These are phyloP conservation scores for Burhinus oedicnemus DNA, from an alignment of 2,113 vertebrate species.

Conservation along the genomic window DNA sequence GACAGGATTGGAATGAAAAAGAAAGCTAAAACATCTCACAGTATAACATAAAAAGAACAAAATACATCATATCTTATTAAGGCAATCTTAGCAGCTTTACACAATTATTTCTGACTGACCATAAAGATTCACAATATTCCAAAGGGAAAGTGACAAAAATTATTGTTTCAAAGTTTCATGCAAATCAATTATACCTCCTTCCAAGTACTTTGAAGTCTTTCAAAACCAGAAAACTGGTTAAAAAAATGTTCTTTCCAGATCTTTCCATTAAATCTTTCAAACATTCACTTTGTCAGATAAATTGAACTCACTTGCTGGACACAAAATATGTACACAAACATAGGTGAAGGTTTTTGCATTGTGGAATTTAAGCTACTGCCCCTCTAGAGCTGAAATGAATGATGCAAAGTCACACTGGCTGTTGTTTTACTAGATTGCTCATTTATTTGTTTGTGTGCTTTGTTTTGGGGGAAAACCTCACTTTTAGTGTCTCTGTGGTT, in stretches of 20 bases:
- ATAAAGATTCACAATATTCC: constrained; percentile 33
- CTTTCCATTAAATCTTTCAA: not conserved
- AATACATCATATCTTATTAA: not conserved
- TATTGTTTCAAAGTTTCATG: constrained; percentile 1
- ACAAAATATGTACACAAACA: constrained; percentile 16
- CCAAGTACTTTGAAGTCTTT: constrained; percentile 36
- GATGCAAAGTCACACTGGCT: not conserved
- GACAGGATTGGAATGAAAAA: constrained; percentile 28
- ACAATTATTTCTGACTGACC: not conserved
- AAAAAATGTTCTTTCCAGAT: not conserved
- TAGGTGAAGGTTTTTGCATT: not conserved
- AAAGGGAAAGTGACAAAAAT: constrained; percentile 43
- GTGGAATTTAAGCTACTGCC: not conserved
- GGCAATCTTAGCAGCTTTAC: constrained; percentile 8
- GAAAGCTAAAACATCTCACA: not conserved
- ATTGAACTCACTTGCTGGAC: not conserved
- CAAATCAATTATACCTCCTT: constrained; percentile 2
- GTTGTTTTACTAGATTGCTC: not conserved
- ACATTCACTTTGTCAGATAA: not conserved
- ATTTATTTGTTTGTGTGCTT: not conserved
- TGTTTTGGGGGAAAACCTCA: not conserved
- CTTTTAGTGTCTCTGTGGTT: not conserved
- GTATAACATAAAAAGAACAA: constrained; percentile 36
- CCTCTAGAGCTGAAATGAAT: not conserved
- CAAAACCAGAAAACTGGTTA: not conserved